These are phyloP conservation scores for Antechinus stuartii DNA, from an alignment of 2,113 vertebrate species.

Conservation along the genomic window DNA sequence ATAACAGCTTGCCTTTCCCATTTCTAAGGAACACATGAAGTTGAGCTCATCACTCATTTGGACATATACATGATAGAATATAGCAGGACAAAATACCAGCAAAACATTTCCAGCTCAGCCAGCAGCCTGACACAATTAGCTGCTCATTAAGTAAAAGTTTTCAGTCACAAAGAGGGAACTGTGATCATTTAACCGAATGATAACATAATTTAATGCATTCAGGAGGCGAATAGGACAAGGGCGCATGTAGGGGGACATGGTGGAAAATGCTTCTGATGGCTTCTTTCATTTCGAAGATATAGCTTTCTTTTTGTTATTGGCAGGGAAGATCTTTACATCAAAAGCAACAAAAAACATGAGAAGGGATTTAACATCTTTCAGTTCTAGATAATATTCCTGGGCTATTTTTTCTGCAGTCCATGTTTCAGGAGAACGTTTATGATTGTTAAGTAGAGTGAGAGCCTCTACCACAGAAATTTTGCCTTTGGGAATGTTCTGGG, in stretches of 20 bases:
- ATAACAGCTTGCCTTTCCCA: conserved; percentile 17
- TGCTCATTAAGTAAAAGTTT: conserved; percentile 55
- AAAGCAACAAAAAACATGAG: conserved; percentile 92
- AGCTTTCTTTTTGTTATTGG: conserved; percentile 81
- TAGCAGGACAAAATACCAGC: conserved; percentile 30
- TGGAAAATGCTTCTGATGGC: conserved; percentile 37
- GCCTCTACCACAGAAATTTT: conserved; percentile 91
- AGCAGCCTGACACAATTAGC: conserved; percentile 28
- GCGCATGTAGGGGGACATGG: neutral
- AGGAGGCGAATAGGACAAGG: conserved; percentile 3
- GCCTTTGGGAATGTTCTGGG: conserved; percentile 90
- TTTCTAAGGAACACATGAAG: conserved; percentile 21
- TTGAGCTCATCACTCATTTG: conserved; percentile 24
- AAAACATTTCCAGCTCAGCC: conserved; percentile 49
- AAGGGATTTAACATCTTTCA: conserved; percentile 89
- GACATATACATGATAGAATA: conserved; percentile 32
- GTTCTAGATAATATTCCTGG: conserved; percentile 90
- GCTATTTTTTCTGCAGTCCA: conserved; percentile 94
- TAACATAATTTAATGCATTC: conserved; percentile 51
- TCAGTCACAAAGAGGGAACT: conserved; percentile 12
- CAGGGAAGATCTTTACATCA: conserved; percentile 85
- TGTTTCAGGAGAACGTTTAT: conserved; percentile 87
- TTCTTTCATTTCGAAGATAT: conserved; percentile 85
- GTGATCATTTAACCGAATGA: neutral
- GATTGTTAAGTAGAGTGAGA: conserved; percentile 89